Evolutionary conservation across 1,140 invertebrate species (phyloP).

Genomic region (Macrotrachela quadricornifera): DNA sequence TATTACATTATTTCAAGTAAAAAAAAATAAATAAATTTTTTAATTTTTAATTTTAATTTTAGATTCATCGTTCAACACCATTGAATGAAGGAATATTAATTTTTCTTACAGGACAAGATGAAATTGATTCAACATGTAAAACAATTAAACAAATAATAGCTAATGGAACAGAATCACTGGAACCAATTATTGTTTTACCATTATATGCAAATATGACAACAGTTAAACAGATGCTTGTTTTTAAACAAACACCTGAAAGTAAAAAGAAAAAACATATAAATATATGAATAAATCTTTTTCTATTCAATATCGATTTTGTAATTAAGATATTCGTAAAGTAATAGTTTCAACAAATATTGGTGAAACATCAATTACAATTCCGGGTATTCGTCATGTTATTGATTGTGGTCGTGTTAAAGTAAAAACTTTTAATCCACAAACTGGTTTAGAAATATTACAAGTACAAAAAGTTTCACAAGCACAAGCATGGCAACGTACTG

Average conservation of each 20-base stretch:
- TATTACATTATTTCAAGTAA: conserved; percentile 56
- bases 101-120: conserved; percentile 95
- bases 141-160: conserved; percentile 34
- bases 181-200: conserved; percentile 2
- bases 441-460: conserved; percentile 59
- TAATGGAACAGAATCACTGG: not conserved
- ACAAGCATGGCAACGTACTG: conserved; percentile 70
- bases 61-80: conserved; percentile 49
- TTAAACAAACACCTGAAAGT: not conserved
- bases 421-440: conserved; percentile 49
- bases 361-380: conserved; percentile 54
- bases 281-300: too few species aligned
- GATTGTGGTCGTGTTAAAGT: conserved; percentile 82
- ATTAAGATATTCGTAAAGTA: not conserved
- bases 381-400: conserved; percentile 71
- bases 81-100: conserved; percentile 57
- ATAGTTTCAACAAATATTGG: conserved; percentile 10
- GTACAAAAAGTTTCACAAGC: conserved; percentile 65
- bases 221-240: conserved; percentile 1
- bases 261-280: too few species aligned
- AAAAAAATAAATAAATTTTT: too few species aligned
- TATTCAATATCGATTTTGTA: too few species aligned
- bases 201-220: conserved; percentile 6
- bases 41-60: too few species aligned
- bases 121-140: conserved; percentile 67